Conservation (phyloP, 2,888 invertebrate species). For the Xiphydria camelus region DNA sequence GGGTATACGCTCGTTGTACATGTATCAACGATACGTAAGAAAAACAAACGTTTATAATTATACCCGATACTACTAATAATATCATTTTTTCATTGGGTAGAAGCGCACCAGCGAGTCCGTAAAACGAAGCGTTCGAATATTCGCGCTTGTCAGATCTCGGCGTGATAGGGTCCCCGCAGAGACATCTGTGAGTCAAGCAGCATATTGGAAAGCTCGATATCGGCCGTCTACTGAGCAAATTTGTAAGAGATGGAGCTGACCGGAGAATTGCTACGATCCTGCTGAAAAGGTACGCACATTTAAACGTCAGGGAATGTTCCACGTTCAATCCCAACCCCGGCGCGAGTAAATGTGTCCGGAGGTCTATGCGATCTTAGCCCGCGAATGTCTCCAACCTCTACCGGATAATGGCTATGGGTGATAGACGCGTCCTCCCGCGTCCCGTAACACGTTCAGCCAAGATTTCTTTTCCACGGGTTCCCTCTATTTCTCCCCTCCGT, state of each 20-base stretch:
- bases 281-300: slow-evolving; percentile 33
- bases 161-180: slow-evolving; percentile 10
- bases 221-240: slow-evolving; percentile 41
- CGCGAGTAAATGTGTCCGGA: too few relatives aligned
- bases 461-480: not conserved
- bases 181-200: slow-evolving; percentile 46
- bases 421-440: slow-evolving; percentile 5
- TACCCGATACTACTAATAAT: too few relatives aligned
- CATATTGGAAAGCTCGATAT: slow-evolving; percentile 41
- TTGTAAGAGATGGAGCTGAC: slow-evolving; percentile 50
- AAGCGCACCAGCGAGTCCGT: too few relatives aligned
- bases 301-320: slow-evolving; percentile 12
- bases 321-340: too few relatives aligned
- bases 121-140: not conserved
- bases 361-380: too few relatives aligned
- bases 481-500: not conserved
- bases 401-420: not conserved
- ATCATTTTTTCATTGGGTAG: too few relatives aligned
- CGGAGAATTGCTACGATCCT: slow-evolving; percentile 36
- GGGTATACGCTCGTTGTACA: too few relatives aligned
- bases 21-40: too few relatives aligned
- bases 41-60: too few relatives aligned
- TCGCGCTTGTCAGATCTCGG: not conserved
- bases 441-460: not conserved
- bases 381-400: too few relatives aligned